Base-by-base conservation (phyloP, 1,140 invertebrate genomes). In the Pemphigus obesinymphae region DNA sequence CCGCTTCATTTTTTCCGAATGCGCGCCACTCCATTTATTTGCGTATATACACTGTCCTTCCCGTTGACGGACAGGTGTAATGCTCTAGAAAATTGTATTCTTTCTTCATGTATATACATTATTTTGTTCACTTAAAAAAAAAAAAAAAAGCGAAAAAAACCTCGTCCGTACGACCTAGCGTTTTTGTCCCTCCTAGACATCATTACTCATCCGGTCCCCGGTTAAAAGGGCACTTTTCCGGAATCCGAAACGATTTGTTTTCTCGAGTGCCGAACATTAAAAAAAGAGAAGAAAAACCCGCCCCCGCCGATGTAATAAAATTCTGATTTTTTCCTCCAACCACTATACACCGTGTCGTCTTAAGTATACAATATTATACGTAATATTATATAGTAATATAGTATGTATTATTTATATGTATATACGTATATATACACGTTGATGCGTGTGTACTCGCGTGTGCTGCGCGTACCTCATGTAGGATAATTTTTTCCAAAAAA, bases 261-360 rank as follows among this genome's bases (percentile, higher is more conserved):
- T 80, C 76, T 78, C 75, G 75, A 78, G 75, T 78, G 76, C 76
- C 76, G 76, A 80, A 80, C 76, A 80, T 80, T 80, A 80, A 80
- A 78, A 80, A 80, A 80, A 78, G 37, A 50, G 37, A 68, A 73
- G 29, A 73, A 29, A 11, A 73, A 50, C 43, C 50, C 48, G 50
- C 75, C 34, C 15, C 53, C 72, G 13, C 50, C 17, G 53, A 58
- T 15, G 75, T 78, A 78, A 78, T 78, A 78, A 78, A 78, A 78
- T 78, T 78, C 53, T 34, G 72, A 75, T 75, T 75, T 72, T 48
- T 26, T 53, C 68, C 68, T 15, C 15, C n/a, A n/a, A n/a, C n/a
- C n/a, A n/a, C n/a, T n/a, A n/a, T n/a, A n/a, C n/a, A n/a, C n/a
- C 17, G 66, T 43, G 58, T 7, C 58, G 58, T 61, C 29, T 61